Conservation (phyloP, 1,140 invertebrate species). For the Piezodorus guildinii region DNA sequence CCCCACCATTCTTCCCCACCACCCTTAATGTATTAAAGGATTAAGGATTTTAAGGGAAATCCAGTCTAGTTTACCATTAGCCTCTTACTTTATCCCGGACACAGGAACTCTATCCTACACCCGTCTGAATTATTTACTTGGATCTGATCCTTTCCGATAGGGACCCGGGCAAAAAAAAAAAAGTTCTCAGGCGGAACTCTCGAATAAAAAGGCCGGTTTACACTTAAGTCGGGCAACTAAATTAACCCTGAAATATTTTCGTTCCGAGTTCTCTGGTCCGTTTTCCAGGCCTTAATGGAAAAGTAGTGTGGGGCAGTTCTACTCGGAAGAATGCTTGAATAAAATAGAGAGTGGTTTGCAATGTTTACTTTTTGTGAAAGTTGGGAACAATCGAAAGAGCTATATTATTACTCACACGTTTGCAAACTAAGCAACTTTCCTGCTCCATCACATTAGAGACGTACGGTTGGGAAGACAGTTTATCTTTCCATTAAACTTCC, state of each 20-base stretch:
- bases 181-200: slow-evolving; percentile 12
- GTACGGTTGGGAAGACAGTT: too few relatives aligned
- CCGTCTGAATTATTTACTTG: slow-evolving; percentile 13
- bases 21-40: slow-evolving; percentile 11
- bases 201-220: slow-evolving; percentile 5
- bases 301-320: too few relatives aligned
- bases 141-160: slow-evolving; percentile 5
- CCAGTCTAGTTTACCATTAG: slow-evolving; percentile 11
- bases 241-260: slow-evolving; percentile 14
- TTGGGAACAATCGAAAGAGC: too few relatives aligned
- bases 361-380: too few relatives aligned
- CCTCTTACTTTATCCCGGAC: slow-evolving; percentile 3
- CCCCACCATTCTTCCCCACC: slow-evolving; percentile 2
- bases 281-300: too few relatives aligned
- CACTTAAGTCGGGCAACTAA: slow-evolving; percentile 1
- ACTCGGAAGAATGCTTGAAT: too few relatives aligned
- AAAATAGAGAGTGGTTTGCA: too few relatives aligned
- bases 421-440: too few relatives aligned
- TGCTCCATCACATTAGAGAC: too few relatives aligned
- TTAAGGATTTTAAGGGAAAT: slow-evolving; percentile 20
- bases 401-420: too few relatives aligned
- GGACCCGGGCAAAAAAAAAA: slow-evolving; percentile 9
- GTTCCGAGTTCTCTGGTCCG: not conserved
- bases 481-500: too few relatives aligned
- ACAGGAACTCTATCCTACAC: slow-evolving; percentile 13